Conservation (phyloP, 2,888 invertebrate species). For the Noctua fimbriata region DNA sequence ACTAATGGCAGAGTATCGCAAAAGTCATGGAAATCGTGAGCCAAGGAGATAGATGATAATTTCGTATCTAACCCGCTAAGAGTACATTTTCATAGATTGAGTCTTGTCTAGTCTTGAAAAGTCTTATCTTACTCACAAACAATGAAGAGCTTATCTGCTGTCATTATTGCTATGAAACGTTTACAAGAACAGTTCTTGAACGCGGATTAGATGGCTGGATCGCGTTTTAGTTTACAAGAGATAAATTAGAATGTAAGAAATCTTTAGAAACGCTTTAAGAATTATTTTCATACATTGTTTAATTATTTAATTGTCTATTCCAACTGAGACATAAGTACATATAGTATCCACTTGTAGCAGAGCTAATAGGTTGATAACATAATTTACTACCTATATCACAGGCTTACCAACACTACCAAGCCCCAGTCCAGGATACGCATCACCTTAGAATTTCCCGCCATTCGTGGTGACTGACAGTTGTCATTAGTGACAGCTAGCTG, state of each 20-base stretch:
- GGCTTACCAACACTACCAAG: too few relatives aligned
- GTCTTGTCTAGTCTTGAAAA: not conserved
- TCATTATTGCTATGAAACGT: not conserved
- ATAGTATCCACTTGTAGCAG: too few relatives aligned
- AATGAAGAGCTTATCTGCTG: not conserved
- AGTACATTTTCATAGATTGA: not conserved
- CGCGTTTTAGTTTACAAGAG: not conserved
- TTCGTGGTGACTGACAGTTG: too few relatives aligned
- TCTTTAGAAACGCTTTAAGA: not conserved
- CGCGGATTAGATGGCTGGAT: not conserved
- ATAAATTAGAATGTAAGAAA: not conserved
- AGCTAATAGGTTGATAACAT: too few relatives aligned
- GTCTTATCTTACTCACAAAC: not conserved
- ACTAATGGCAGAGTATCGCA: conserved; percentile 33
- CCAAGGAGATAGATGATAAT: not conserved
- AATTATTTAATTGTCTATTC: not conserved
- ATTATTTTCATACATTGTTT: not conserved
- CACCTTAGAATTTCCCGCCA: too few relatives aligned
- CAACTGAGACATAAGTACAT: too few relatives aligned
- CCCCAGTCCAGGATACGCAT: too few relatives aligned
- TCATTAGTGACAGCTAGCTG: too few relatives aligned
- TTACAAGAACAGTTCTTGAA: not conserved
- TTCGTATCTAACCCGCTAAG: not conserved
- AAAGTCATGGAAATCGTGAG: conserved; percentile 51
- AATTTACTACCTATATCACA: too few relatives aligned